Conservation (phyloP, 2,113 vertebrate species). For the Gobio gobio region DNA sequence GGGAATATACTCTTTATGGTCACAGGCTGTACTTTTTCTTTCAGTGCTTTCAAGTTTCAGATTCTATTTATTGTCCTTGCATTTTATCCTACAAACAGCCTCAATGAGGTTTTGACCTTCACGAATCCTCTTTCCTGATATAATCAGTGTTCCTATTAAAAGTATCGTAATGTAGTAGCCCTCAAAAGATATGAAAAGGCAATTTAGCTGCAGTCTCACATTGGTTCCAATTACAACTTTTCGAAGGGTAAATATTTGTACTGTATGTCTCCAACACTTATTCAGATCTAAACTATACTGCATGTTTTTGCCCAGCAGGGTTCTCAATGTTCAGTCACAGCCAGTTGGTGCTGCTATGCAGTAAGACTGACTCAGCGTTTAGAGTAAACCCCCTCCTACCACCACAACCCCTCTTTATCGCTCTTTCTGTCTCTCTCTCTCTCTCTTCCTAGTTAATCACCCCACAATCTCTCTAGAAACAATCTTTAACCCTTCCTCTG, state of each 20-base stretch:
- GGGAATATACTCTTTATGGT: background rate
- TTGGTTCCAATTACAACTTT: background rate
- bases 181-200: background rate
- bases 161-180: background rate
- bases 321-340: constrained; percentile 59
- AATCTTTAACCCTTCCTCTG: constrained; percentile 29
- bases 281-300: constrained; percentile 4
- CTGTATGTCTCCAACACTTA: background rate
- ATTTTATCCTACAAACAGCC: background rate
- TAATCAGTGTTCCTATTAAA: background rate
- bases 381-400: constrained; percentile 48
- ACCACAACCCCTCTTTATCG: constrained; percentile 9
- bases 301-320: background rate
- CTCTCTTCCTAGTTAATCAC: constrained; percentile 42
- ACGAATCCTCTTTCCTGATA: background rate
- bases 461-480: constrained; percentile 32
- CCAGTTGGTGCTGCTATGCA: constrained; percentile 67
- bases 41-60: background rate
- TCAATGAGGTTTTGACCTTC: background rate
- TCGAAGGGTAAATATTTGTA: background rate
- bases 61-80: background rate
- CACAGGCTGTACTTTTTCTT: background rate
- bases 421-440: background rate
- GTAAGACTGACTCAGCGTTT: constrained; percentile 74
- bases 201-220: background rate